Evolutionary conservation across 2,113 vertebrate genomes (phyloP).

Genomic region (Mionectes macconnelli): DNA sequence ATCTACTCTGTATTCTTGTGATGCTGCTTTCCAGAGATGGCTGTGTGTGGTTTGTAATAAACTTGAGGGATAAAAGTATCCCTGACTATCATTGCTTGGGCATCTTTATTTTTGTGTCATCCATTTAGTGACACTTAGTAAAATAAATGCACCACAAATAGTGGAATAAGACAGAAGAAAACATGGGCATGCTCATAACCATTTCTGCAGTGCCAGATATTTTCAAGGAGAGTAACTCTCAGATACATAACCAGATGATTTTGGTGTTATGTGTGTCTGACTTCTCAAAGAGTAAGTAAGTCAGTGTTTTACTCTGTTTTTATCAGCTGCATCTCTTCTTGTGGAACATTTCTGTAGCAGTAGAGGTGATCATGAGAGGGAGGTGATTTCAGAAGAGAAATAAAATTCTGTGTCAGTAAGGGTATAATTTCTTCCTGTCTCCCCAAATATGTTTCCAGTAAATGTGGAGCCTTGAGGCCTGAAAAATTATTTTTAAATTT

Average conservation of each 20-base stretch:
- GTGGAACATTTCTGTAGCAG: not conserved
- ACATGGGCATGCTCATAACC: not conserved
- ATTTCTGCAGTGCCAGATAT: not conserved
- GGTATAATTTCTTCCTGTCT: not conserved
- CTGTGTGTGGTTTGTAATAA: not conserved
- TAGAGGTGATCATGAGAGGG: not conserved
- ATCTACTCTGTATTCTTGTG: not conserved
- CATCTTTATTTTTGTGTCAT: conserved; percentile 9
- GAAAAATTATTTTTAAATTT: not conserved
- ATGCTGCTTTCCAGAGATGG: not conserved
- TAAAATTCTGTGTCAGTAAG: not conserved
- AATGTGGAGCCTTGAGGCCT: not conserved
- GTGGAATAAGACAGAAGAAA: not conserved
- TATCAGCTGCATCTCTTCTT: not conserved
- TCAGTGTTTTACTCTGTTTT: not conserved
- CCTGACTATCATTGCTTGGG: not conserved
- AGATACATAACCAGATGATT: not conserved
- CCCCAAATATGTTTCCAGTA: not conserved
- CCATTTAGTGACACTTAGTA: not conserved
- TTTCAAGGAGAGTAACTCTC: not conserved
- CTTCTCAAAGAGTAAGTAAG: not conserved
- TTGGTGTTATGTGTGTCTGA: not conserved
- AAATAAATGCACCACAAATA: not conserved
- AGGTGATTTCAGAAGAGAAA: not conserved
- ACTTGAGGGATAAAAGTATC: not conserved